Evolutionary conservation across 1,140 invertebrate species (phyloP), one percentile per base, ranked within the genome.

Genomic region (Asobara japonica): DNA sequence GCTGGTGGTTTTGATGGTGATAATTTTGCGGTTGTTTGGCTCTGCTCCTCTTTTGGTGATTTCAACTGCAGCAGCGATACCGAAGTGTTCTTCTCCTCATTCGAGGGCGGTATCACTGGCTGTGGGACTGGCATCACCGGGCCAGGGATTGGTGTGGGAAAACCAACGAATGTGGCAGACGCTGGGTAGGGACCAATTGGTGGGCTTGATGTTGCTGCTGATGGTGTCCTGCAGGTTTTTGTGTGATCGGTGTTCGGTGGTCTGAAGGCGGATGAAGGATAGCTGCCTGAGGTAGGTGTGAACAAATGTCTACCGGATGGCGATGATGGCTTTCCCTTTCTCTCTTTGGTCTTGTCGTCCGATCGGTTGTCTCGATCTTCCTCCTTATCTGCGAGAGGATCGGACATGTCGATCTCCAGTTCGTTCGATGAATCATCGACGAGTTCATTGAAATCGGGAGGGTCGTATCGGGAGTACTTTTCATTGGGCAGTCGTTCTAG

Each of bases 391-490:
- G 78, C 78, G 3, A 87, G 80, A 2, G 88, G 86, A 77, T 93
- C 92, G 0, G 92, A 93, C 90, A 94, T 94, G 79, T 94, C 93
- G 72, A 94, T 94, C 84, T 94, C 93, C 10, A 94, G 79, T 79
- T 94, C 93, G 75, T 93, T 93, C 11, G 93, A 93, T 0, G 93
- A 94, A 66, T 94, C 93, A 81, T 94, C 93, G 0, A 93, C 93
- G 13, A 94, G 85, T 77, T 94, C 93, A 79, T 94, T 93, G 80
- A 94, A 94, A 79, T 94, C 93, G 0, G 92, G 92, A 6, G 90
- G 90, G 64, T 93, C 91, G 82, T 93, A 93, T 48, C 91, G 88
- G 0, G 88, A 87, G 60, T 89, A 89, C 60, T 87, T 87, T 4
- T 86, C 82, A 65, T 81, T 84, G 82, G 51, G 64, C 64, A 64